These are phyloP conservation scores for Caenorhabditis remanei DNA, from an alignment of 1,140 invertebrate genomes.

Conservation along the genomic window DNA sequence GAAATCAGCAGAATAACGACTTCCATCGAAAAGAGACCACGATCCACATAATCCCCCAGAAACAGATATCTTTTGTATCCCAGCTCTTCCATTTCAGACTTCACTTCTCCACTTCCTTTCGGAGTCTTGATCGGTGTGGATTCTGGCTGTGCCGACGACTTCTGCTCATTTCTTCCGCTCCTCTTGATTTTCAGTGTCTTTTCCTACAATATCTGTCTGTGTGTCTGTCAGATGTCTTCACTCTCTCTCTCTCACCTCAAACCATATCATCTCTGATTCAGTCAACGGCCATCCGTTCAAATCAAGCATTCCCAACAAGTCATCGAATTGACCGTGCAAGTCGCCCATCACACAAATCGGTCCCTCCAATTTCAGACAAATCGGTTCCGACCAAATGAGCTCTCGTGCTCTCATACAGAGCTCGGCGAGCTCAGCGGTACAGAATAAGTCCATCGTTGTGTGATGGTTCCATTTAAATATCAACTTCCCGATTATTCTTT, in stretches of 20 bases:
- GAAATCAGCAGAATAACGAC: conserved; percentile 7
- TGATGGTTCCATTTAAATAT: conserved; percentile 33
- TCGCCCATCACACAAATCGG: conserved; percentile 47
- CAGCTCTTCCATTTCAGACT: neutral
- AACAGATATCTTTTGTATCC: conserved; percentile 28
- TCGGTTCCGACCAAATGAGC: conserved; percentile 39
- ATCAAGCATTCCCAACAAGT: conserved; percentile 61
- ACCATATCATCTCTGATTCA: neutral
- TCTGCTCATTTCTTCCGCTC: neutral
- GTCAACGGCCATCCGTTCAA: conserved; percentile 60
- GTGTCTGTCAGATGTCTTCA: too few species aligned
- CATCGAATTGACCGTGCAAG: conserved; percentile 64
- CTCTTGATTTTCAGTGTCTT: neutral
- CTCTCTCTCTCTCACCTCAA: neutral
- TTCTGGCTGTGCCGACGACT: conserved; percentile 9
- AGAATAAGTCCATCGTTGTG: conserved; percentile 17
- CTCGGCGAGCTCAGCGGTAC: conserved; percentile 20
- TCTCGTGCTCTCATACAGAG: conserved; percentile 10
- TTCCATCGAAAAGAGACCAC: conserved; percentile 31
- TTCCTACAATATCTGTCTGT: neutral
- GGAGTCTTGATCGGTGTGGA: neutral
- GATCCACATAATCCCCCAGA: conserved; percentile 39
- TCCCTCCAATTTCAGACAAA: conserved; percentile 14
- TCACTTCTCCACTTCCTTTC: neutral
- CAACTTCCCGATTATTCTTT: conserved; percentile 23